Conservation (phyloP, 1,140 invertebrate genomes). For the Drosophila biarmipes region DNA sequence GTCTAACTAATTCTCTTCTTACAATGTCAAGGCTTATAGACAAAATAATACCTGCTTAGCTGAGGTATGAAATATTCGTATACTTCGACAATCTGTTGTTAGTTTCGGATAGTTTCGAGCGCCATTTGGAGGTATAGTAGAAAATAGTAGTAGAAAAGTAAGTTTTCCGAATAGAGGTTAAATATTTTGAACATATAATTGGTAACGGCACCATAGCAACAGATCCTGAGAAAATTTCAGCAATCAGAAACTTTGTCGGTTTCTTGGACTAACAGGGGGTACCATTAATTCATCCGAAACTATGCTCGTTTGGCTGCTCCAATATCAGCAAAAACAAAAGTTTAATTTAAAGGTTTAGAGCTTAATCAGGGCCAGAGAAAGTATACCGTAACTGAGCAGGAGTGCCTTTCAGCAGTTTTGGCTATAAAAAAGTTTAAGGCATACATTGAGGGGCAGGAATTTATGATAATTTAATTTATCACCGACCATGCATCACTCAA, state of each 20-base stretch:
- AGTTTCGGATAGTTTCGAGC: no score
- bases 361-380: neutral
- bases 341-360: neutral
- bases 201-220: no score
- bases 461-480: neutral
- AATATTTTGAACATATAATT: constrained; percentile 1
- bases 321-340: neutral
- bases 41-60: no score
- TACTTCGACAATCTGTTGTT: no score
- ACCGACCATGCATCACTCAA: neutral
- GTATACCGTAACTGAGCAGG: neutral
- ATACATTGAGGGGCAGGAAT: neutral
- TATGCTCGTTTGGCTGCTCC: constrained; percentile 6
- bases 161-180: neutral
- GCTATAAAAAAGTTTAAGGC: neutral
- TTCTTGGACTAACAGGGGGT: neutral
- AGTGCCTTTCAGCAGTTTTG: no score
- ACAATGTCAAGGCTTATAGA: no score
- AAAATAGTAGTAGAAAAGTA: no score
- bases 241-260: no score
- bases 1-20: no score
- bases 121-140: no score
- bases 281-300: constrained; percentile 6
- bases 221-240: no score
- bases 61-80: no score